Conservation (phyloP, 1,140 invertebrate genomes). For the Cyclargus thomasi region DNA sequence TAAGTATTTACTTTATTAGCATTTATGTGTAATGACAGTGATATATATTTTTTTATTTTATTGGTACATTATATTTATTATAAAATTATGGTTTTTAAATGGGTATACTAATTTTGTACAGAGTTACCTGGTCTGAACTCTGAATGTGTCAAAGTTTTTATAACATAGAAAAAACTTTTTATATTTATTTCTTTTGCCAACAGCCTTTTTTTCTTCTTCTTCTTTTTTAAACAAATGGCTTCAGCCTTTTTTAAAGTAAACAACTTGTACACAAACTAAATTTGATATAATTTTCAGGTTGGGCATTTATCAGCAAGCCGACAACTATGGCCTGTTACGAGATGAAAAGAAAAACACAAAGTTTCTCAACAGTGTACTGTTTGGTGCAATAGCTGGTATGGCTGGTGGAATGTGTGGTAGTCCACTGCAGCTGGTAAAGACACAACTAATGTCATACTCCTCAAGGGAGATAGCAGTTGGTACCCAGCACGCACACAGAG, state of each 20-base stretch:
- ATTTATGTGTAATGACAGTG: no score
- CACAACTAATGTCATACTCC: conserved; percentile 90
- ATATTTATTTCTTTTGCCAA: no score
- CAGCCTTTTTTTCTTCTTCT: no score
- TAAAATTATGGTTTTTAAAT: no score
- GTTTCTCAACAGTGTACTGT: conserved; percentile 61
- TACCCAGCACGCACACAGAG: conserved; percentile 86
- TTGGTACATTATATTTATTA: no score
- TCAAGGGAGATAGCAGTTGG: conserved; percentile 89
- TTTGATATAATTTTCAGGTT: conserved; percentile 51
- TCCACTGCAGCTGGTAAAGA: conserved; percentile 92
- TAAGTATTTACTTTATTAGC: conserved; percentile 38
- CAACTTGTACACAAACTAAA: not conserved
- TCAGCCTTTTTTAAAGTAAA: not conserved
- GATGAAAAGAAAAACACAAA: conserved; percentile 61
- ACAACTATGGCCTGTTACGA: conserved; percentile 63
- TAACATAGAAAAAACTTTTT: no score
- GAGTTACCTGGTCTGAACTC: no score
- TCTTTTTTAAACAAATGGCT: no score
- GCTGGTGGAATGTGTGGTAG: conserved; percentile 70
- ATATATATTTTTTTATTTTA: not conserved
- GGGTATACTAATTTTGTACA: no score
- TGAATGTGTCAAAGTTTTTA: no score
- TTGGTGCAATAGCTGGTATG: conserved; percentile 64
- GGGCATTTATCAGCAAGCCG: conserved; percentile 72